These are phyloP conservation scores for Tetramorium bicarinatum DNA, from an alignment of 2,888 invertebrate genomes.

Conservation along the genomic window DNA sequence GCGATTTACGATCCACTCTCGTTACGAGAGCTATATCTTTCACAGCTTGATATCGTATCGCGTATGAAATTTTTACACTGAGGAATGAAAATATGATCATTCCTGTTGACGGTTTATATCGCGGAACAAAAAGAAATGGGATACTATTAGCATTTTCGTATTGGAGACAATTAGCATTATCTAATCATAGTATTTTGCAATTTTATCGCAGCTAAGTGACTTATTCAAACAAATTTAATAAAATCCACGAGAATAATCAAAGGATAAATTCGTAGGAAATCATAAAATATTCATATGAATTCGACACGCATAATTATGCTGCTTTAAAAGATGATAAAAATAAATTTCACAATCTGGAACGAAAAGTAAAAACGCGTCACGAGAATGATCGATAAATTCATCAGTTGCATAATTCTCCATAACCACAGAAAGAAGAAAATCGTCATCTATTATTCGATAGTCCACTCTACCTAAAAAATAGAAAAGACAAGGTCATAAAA, in stretches of 20 bases:
- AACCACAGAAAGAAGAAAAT: background rate
- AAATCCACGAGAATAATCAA: background rate
- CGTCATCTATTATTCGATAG: background rate
- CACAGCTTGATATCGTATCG: background rate
- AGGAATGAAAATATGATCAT: background rate
- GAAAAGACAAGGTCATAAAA: background rate
- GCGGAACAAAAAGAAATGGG: no score
- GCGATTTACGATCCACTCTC: constrained; percentile 32
- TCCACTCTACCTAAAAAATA: background rate
- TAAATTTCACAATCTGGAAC: background rate
- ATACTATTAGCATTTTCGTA: background rate
- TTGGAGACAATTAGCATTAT: background rate
- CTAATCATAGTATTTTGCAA: background rate
- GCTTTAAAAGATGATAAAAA: background rate
- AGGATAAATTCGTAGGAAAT: background rate
- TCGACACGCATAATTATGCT: background rate
- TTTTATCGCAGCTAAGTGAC: background rate
- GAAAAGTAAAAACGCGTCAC: background rate
- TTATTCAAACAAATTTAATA: background rate
- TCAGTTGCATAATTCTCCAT: background rate
- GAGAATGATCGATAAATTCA: background rate
- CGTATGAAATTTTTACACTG: constrained; percentile 29
- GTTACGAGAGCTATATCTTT: constrained; percentile 14
- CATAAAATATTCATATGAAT: constrained; percentile 1
- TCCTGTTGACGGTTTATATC: no score